Percentiles rank a stretch among this genome's conserved stretches.
These are phyloP conservation scores for Polydrusus pterygomalis DNA, from an alignment of 2,888 invertebrate genomes.

Conservation along the genomic window DNA sequence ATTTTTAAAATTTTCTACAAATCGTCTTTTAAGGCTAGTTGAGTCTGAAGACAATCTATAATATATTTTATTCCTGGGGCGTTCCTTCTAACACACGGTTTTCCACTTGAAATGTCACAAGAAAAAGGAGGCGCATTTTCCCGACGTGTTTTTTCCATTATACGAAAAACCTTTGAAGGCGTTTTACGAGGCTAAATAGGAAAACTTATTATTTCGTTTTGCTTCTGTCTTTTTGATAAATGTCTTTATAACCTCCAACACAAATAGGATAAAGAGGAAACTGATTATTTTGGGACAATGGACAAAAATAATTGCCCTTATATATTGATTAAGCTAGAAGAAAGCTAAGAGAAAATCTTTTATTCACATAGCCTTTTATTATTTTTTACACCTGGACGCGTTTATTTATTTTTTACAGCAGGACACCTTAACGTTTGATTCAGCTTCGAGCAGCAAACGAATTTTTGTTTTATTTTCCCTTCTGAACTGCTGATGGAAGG, in stretches of 20 bases:
- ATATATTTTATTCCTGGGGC: conserved; percentile 20
- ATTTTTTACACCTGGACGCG: too few relatives aligned
- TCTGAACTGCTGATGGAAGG: too few relatives aligned
- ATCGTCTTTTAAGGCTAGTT: background rate
- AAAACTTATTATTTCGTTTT: conserved; percentile 22
- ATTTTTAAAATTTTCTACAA: background rate
- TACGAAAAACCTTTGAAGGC: conserved; percentile 25
- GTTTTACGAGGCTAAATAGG: conserved; percentile 23
- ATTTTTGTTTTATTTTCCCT: too few relatives aligned
- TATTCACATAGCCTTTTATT: background rate
- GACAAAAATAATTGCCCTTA: background rate
- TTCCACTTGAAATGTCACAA: conserved; percentile 32
- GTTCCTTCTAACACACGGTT: conserved; percentile 20
- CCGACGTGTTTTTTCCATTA: conserved; percentile 36
- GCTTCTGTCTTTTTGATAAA: conserved; percentile 25
- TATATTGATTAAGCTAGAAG: too few relatives aligned
- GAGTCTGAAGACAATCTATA: background rate
- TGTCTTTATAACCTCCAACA: conserved; percentile 20
- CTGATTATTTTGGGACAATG: conserved; percentile 13
- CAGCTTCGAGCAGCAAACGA: too few relatives aligned
- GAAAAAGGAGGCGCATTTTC: conserved; percentile 28
- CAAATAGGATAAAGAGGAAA: conserved; percentile 16
- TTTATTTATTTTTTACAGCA: too few relatives aligned
- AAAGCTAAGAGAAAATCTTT: background rate
- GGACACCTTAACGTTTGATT: too few relatives aligned